A percentile compares a stretch with the other conserved stretches of the same genome.
Evolutionary conservation across 2,888 invertebrate species (phyloP).

Genomic region (Phorcus lineatus): DNA sequence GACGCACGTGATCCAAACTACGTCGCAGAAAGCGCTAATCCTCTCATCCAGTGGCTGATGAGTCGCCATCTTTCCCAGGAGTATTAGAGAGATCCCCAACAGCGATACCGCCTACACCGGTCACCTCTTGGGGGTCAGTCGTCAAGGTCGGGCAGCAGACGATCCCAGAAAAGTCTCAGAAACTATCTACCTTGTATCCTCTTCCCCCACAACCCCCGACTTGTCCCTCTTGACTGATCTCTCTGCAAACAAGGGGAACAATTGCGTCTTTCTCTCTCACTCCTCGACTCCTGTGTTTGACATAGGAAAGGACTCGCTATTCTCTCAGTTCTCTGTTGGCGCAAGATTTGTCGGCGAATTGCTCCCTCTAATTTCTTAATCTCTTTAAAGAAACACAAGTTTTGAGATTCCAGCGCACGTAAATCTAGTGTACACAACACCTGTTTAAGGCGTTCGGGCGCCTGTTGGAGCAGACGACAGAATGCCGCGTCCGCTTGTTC

Average conservation of each 20-base stretch:
- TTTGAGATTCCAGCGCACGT: conserved; percentile 29
- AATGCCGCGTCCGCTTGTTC: background rate
- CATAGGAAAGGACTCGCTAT: background rate
- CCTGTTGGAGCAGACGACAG: background rate
- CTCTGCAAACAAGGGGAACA: conserved; percentile 3
- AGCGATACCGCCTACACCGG: too few relatives aligned
- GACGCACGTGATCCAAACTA: too few relatives aligned
- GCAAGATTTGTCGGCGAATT: conserved; percentile 35
- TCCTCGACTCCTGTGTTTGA: background rate
- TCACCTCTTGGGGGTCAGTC: too few relatives aligned
- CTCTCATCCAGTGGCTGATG: too few relatives aligned
- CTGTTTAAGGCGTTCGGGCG: conserved; percentile 22
- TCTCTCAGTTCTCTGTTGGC: conserved; percentile 24
- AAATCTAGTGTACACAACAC: conserved; percentile 27
- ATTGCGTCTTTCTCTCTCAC: conserved; percentile 1
- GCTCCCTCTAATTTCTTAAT: conserved; percentile 42
- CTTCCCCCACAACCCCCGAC: background rate
- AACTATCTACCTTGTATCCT: background rate
- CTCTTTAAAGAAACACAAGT: conserved; percentile 35
- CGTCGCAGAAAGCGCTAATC: too few relatives aligned
- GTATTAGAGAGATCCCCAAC: too few relatives aligned
- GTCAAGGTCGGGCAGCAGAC: too few relatives aligned
- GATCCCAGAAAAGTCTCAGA: too few relatives aligned
- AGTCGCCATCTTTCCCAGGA: too few relatives aligned
- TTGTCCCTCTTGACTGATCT: background rate